Conservation (phyloP, 2,113 vertebrate species). For the Columba livia region DNA sequence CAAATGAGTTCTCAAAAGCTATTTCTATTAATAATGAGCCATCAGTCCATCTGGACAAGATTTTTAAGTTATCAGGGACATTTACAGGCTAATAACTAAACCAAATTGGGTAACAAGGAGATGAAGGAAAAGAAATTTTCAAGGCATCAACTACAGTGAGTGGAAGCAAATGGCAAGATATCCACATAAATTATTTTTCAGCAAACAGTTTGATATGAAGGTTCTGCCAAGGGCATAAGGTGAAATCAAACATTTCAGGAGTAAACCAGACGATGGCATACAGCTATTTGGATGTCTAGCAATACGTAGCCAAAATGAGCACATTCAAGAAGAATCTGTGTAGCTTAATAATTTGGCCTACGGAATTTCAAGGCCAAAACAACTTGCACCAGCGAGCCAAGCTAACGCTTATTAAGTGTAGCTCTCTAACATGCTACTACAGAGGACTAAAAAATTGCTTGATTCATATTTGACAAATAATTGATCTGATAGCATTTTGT, state of each 20-base stretch:
- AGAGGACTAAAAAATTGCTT: background rate
- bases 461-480: background rate
- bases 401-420: background rate
- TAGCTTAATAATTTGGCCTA: background rate
- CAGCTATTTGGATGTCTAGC: background rate
- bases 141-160: background rate
- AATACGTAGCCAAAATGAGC: background rate
- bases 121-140: background rate
- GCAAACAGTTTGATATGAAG: background rate
- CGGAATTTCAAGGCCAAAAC: background rate
- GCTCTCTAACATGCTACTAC: background rate
- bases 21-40: conserved; percentile 35
- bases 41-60: background rate
- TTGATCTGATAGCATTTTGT: background rate
- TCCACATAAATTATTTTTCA: background rate
- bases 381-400: background rate
- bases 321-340: background rate
- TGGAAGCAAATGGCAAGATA: background rate
- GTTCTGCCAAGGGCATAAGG: background rate
- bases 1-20: conserved; percentile 15
- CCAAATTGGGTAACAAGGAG: background rate
- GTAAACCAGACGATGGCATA: background rate
- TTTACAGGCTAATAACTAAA: conserved; percentile 16
- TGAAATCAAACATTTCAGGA: background rate
- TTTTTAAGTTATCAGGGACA: background rate